These are phyloP conservation scores for Trilocha varians DNA, from an alignment of 2,888 invertebrate genomes.

Conservation along the genomic window DNA sequence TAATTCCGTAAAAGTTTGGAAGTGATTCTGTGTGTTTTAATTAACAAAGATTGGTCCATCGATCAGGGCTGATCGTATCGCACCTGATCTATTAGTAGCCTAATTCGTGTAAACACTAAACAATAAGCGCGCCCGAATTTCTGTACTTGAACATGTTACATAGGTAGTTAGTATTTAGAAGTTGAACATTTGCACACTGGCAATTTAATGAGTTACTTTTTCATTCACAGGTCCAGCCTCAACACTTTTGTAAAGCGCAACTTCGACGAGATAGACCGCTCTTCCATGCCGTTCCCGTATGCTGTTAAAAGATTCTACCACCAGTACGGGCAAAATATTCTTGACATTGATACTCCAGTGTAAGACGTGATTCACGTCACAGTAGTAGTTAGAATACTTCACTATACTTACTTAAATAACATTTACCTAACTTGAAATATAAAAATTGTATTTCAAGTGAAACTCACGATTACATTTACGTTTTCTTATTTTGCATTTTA, in stretches of 20 bases:
- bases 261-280: constrained; percentile 77
- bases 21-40: neutral
- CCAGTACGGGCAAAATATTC: constrained; percentile 66
- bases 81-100: constrained; percentile 1
- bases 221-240: constrained; percentile 50
- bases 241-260: constrained; percentile 70
- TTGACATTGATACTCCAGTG: constrained; percentile 39
- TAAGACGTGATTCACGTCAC: constrained; percentile 26
- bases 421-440: neutral
- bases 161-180: too few relatives aligned
- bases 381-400: too few relatives aligned
- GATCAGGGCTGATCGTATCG: constrained; percentile 2
- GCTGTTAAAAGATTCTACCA: constrained; percentile 70
- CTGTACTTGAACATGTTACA: neutral
- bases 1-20: too few relatives aligned
- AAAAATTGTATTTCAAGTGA: neutral
- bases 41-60: neutral
- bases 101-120: neutral
- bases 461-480: too few relatives aligned
- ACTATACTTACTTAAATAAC: neutral
- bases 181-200: too few relatives aligned
- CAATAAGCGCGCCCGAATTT: neutral
- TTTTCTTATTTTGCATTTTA: too few relatives aligned
- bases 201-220: neutral
- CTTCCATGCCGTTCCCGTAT: constrained; percentile 60